These are phyloP conservation scores for Pseudomyrmex pallidus DNA, from an alignment of 1,140 invertebrate species.

Conservation along the genomic window DNA sequence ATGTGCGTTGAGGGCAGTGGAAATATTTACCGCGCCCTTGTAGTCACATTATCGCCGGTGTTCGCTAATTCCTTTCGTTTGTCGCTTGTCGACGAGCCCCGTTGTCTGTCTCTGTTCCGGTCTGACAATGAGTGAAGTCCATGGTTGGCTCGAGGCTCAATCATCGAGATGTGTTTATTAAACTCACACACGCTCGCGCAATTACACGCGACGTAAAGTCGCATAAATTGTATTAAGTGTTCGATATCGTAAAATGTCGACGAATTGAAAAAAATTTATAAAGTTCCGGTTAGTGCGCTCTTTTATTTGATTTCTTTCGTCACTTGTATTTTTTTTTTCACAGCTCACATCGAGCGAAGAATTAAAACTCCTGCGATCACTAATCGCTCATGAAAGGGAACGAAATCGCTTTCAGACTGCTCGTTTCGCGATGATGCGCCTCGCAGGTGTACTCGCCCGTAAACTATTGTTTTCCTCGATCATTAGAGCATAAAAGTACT, in stretches of 20 bases:
- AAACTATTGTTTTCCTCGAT: constrained; percentile 66
- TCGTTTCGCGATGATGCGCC: constrained; percentile 14
- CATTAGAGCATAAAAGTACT: constrained; percentile 70
- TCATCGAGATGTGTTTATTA: neutral
- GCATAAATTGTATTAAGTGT: neutral
- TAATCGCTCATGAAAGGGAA: constrained; percentile 34
- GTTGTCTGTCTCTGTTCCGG: neutral
- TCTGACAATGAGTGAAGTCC: neutral
- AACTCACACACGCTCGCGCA: neutral
- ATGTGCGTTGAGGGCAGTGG: neutral
- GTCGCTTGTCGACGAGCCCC: neutral
- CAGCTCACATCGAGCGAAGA: constrained; percentile 17
- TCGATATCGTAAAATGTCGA: neutral
- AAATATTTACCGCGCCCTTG: constrained; percentile 20
- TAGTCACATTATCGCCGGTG: constrained; percentile 13
- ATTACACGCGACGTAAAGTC: neutral
- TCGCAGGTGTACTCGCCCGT: constrained; percentile 55
- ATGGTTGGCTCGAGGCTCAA: neutral
- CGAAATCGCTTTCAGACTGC: constrained; percentile 18
- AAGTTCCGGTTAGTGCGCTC: neutral
- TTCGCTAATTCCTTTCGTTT: constrained; percentile 47
- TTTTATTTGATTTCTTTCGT: neutral
- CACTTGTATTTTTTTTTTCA: neutral
- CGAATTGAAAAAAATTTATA: neutral
- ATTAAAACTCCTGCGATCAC: constrained; percentile 19